phyloP scores from a whole-genome alignment of 2,797 vertebrate genomes.

The Sebastiscus tertius region DNA sequence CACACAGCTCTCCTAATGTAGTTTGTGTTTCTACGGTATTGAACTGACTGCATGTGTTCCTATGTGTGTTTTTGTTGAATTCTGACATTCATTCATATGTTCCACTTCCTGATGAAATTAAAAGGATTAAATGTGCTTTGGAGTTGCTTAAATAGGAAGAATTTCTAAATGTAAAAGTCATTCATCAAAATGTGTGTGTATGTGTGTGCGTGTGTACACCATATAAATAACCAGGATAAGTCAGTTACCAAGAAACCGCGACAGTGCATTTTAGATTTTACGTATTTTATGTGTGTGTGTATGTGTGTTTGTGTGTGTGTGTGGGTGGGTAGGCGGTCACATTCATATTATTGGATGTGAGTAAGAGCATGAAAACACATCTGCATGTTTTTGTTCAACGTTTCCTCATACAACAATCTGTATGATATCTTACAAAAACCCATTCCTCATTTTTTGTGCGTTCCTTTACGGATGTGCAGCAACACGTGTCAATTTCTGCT shows the following conservation, averaged over 20 bases:
- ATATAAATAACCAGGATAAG: constrained; percentile 33
- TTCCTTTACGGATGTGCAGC: no score
- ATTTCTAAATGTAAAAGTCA: constrained; percentile 1
- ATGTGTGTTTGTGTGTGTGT: neutral
- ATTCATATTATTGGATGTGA: constrained; percentile 10
- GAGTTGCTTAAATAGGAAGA: neutral
- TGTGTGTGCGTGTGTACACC: neutral
- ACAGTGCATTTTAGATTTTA: constrained; percentile 17
- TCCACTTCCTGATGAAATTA: neutral
- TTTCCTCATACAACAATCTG: no score
- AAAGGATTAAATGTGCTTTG: neutral
- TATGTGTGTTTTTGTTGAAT: neutral
- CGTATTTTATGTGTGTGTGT: neutral
- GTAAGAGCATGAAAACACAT: neutral
- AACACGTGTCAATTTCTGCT: no score
- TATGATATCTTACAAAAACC: no score
- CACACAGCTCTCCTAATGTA: neutral
- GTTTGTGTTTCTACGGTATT: neutral
- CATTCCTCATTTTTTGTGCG: no score
- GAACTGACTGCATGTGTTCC: neutral
- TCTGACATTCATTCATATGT: neutral
- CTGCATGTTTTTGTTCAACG: neutral
- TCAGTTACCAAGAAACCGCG: constrained; percentile 23
- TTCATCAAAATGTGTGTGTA: neutral
- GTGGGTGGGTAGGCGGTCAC: neutral